Evolutionary conservation across 2,888 invertebrate genomes (phyloP), one percentile per base, ranked within the genome.

Genomic region (Standfussiana lucernea): DNA sequence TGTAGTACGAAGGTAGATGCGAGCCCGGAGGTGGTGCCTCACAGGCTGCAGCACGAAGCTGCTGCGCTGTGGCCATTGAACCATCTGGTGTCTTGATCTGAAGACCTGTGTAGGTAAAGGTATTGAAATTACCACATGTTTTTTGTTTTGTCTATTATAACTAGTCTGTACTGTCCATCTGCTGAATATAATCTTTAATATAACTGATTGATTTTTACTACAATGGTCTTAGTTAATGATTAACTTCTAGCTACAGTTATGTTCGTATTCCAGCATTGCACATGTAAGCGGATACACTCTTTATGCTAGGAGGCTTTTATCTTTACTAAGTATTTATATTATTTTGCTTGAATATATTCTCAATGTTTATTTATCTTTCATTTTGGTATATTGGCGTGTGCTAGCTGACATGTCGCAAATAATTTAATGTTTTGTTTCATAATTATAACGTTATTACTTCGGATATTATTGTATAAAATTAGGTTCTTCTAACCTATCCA

Each of bases 1-100:
- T 98, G 92, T 98, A 98, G 94, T 98, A 98, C 74, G 97, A 97
- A 10, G 98, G 98, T 65, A 97, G 93, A 21, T 88, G 81, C 1
- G 87, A n/a, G 40, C 79, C 73, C 24, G 73, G 72, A 4, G 89
- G 84, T 87, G 86, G 94, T 2, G 97, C 95, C 10, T 96, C 96
- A 72, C 94, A 92, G 77, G 97, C 95, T 1, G 97, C 96, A 61
- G 97, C 97, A 6, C 97, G 94, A 74, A 97, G 91, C 91, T 97
- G 96, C 88, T 96, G 97, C n/a, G 97, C 97, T 35, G 97, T 97
- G 62, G 97, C 96, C 95, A 97, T 97, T 15, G 95, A 95, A 0
- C 97, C 97, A 87, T 97, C 97, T 13, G 97, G 97, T 0, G 97
- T 97, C 92, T 97, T 97, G 84, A 97, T 97, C 89, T 97, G 97